A percentile compares a stretch with the other conserved stretches of the same genome.
Conservation (phyloP, 2,113 vertebrate species). For the Trochalopteron elliotii region DNA sequence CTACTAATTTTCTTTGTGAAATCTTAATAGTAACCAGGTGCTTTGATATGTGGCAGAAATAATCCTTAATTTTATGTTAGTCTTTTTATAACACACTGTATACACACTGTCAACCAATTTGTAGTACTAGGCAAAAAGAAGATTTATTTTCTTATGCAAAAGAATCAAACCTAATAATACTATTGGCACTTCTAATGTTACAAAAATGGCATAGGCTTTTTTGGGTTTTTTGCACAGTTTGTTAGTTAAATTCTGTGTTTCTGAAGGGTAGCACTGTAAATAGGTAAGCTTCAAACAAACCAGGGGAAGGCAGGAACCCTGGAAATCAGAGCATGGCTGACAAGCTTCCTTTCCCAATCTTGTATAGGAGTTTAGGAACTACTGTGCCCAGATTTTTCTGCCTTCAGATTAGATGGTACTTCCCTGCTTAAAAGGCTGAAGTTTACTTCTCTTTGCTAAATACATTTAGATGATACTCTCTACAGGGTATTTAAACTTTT, state of each 20-base stretch:
- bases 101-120: neutral
- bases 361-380: neutral
- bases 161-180: neutral
- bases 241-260: neutral
- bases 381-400: neutral
- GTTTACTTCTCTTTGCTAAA: neutral
- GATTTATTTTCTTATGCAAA: slow-evolving; percentile 27
- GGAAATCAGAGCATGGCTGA: neutral
- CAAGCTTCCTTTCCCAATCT: neutral
- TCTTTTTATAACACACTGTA: slow-evolving; percentile 24
- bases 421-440: neutral
- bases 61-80: slow-evolving; percentile 14
- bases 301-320: neutral
- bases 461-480: neutral
- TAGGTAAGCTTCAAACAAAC: neutral
- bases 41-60: slow-evolving; percentile 29
- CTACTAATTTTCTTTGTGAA: slow-evolving; percentile 57
- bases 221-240: neutral
- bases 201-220: neutral
- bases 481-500: neutral
- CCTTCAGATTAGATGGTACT: neutral
- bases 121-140: slow-evolving; percentile 17
- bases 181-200: neutral
- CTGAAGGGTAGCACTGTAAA: neutral
- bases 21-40: slow-evolving; percentile 69